Conservation (phyloP, 2,888 invertebrate genomes). For the Neelides folsomi region DNA sequence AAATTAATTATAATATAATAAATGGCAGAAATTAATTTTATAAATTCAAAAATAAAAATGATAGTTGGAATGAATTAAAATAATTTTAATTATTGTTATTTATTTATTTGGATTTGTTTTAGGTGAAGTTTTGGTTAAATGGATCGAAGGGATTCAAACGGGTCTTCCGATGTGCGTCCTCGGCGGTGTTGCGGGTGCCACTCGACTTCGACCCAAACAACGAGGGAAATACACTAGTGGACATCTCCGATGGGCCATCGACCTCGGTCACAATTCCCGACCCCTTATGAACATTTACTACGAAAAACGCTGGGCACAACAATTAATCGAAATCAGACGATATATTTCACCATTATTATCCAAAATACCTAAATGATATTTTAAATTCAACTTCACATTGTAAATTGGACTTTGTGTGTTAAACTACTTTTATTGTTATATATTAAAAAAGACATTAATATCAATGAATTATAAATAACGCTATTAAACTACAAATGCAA, state of each 20-base stretch:
- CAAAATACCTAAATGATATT: no score
- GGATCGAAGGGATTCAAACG: slow-evolving; percentile 93
- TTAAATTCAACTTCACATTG: no score
- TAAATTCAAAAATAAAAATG: no score
- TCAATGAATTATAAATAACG: no score
- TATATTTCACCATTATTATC: slow-evolving; percentile 24
- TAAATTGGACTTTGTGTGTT: no score
- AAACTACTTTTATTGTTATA: no score
- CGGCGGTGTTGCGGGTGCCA: slow-evolving; percentile 84
- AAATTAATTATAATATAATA: neutral
- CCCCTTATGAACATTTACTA: slow-evolving; percentile 78
- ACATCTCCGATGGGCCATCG: slow-evolving; percentile 76
- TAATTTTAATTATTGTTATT: no score
- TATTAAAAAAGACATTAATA: no score
- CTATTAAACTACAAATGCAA: no score
- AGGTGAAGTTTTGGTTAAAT: slow-evolving; percentile 84
- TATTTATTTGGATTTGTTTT: no score
- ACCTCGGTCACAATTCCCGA: slow-evolving; percentile 58
- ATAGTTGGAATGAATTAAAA: no score
- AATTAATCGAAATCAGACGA: slow-evolving; percentile 59
- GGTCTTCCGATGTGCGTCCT: slow-evolving; percentile 89
- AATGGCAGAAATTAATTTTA: no score
- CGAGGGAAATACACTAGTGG: slow-evolving; percentile 58
- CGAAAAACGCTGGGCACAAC: slow-evolving; percentile 87
- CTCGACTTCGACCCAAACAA: slow-evolving; percentile 72